Conservation (phyloP, 2,797 vertebrate species). For the Carapus acus region DNA sequence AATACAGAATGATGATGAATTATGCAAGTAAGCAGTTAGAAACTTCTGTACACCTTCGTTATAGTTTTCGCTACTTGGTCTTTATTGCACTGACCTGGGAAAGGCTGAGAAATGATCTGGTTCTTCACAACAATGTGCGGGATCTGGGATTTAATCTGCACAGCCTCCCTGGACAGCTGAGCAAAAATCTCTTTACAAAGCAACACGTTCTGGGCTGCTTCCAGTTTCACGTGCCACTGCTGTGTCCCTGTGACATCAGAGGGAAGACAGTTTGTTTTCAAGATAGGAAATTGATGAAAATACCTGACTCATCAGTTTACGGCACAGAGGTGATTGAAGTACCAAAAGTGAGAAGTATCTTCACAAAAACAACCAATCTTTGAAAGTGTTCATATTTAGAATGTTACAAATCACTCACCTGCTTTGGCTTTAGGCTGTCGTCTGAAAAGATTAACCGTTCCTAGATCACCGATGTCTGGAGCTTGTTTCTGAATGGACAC, state of each 20-base stretch:
- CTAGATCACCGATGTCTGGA: slow-evolving; percentile 93
- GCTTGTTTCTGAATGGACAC: slow-evolving; percentile 98
- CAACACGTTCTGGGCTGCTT: slow-evolving; percentile 93
- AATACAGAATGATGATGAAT: too few relatives aligned
- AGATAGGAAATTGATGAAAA: too few relatives aligned
- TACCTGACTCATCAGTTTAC: too few relatives aligned
- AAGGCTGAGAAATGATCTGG: slow-evolving; percentile 96
- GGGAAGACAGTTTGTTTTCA: too few relatives aligned
- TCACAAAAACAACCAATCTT: too few relatives aligned
- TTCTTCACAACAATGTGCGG: slow-evolving; percentile 99
- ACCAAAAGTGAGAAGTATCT: too few relatives aligned
- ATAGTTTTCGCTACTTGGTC: too few relatives aligned
- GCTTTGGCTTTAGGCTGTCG: slow-evolving; percentile 81
- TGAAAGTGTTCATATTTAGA: too few relatives aligned
- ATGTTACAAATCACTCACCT: too few relatives aligned
- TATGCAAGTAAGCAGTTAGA: too few relatives aligned
- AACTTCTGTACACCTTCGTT: too few relatives aligned
- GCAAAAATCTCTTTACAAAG: slow-evolving; percentile 98
- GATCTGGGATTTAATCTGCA: slow-evolving; percentile 97
- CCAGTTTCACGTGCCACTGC: slow-evolving; percentile 90
- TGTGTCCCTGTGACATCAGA: slow-evolving; percentile 91
- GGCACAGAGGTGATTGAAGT: too few relatives aligned
- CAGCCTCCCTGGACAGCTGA: slow-evolving; percentile 94
- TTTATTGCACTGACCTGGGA: slow-evolving; percentile 76
- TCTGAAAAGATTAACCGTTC: slow-evolving; percentile 89